These are phyloP conservation scores for Erebia epiphron DNA, from an alignment of 2,888 invertebrate species.

Conservation along the genomic window DNA sequence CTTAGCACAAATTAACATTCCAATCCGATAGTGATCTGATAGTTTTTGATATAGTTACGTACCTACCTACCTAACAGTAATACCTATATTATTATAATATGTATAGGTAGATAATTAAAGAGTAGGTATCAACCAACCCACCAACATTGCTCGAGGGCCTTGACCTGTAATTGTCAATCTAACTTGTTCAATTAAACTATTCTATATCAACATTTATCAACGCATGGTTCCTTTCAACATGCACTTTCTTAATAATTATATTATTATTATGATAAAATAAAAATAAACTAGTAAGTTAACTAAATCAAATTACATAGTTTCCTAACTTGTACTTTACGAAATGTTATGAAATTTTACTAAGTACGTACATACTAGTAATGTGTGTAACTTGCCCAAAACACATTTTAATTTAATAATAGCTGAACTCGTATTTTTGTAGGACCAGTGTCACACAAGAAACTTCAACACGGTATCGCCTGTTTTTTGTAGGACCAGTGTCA, in stretches of 20 bases:
- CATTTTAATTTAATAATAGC: too few species aligned
- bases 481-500: too few species aligned
- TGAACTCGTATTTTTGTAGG: too few species aligned
- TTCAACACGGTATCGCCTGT: too few species aligned
- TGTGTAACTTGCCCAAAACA: too few species aligned
- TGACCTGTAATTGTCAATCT: slow-evolving; percentile 19
- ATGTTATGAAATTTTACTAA: not conserved
- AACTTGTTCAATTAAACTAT: slow-evolving; percentile 7
- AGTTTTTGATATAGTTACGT: not conserved
- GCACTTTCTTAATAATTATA: not conserved
- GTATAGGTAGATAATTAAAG: not conserved
- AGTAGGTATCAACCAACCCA: not conserved
- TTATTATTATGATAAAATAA: not conserved
- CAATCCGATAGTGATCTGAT: not conserved
- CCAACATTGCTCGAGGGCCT: not conserved
- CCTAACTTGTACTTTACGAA: not conserved
- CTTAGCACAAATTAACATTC: slow-evolving; percentile 8
- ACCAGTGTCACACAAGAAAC: too few species aligned
- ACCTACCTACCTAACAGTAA: not conserved
- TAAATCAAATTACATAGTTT: not conserved
- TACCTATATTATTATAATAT: not conserved
- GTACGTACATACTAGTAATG: too few species aligned
- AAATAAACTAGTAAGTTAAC: not conserved
- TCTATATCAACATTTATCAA: not conserved
- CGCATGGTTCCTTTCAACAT: slow-evolving; percentile 5